Percentiles rank a stretch among this genome's conserved stretches.
These are phyloP conservation scores for Malaclemys terrapin DNA, from an alignment of 2,113 vertebrate genomes.

Conservation along the genomic window DNA sequence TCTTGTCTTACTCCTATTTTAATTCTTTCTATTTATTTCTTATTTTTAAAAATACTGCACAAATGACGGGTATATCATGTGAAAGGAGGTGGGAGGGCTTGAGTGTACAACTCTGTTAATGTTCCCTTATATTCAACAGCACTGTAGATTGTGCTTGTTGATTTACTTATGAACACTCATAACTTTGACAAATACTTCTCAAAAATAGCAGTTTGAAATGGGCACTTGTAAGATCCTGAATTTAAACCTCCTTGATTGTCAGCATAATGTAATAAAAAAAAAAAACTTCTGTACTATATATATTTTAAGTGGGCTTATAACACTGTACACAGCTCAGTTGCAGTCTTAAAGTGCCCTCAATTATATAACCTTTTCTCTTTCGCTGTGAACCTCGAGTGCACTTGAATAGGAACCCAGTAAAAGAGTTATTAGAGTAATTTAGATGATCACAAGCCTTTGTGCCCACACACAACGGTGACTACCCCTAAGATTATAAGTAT, in stretches of 20 bases:
- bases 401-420: background rate
- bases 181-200: background rate
- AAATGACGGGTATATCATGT: background rate
- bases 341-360: background rate
- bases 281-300: background rate
- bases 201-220: background rate
- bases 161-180: background rate
- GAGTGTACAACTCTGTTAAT: background rate
- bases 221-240: background rate
- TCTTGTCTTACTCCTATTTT: background rate
- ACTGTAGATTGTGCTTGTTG: background rate
- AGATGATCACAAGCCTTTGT: background rate
- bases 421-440: background rate
- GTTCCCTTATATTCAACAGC: background rate
- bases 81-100: background rate
- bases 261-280: background rate
- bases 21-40: background rate
- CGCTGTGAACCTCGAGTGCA: background rate
- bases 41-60: background rate
- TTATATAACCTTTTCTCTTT: background rate
- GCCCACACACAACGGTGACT: background rate
- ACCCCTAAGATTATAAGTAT: background rate
- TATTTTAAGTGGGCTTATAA: background rate
- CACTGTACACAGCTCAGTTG: background rate
- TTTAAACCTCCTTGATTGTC: background rate